A percentile compares a stretch with the other conserved stretches of the same genome.
Conservation (phyloP, 2,888 invertebrate species). For the Trilocha varians region DNA sequence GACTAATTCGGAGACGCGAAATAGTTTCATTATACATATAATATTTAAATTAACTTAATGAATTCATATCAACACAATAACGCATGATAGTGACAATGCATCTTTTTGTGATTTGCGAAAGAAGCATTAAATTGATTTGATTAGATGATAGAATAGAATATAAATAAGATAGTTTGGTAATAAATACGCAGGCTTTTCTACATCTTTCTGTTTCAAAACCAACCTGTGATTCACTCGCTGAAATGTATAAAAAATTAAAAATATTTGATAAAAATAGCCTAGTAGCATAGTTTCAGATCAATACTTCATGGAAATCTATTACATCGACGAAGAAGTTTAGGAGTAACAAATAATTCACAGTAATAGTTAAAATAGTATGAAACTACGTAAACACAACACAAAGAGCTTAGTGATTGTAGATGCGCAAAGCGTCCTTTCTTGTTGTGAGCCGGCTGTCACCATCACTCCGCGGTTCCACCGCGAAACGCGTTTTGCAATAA, state of each 20-base stretch:
- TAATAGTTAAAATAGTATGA: slow-evolving; percentile 16
- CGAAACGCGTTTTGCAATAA: slow-evolving; percentile 53
- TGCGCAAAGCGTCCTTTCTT: slow-evolving; percentile 48
- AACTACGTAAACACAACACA: slow-evolving; percentile 41
- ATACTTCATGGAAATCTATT: too few relatives aligned
- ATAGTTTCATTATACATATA: slow-evolving; percentile 35
- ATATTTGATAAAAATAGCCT: too few relatives aligned
- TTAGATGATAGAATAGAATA: too few relatives aligned
- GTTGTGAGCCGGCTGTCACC: slow-evolving; percentile 28
- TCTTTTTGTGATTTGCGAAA: not conserved
- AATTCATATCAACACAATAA: not conserved
- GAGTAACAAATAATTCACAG: too few relatives aligned
- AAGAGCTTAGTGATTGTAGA: slow-evolving; percentile 59
- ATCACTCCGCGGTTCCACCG: slow-evolving; percentile 12
- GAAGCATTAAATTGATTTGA: too few relatives aligned
- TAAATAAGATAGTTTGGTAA: too few relatives aligned
- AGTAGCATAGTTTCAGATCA: too few relatives aligned
- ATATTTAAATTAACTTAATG: not conserved
- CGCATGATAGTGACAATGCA: not conserved
- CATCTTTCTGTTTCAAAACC: too few relatives aligned
- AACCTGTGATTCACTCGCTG: too few relatives aligned
- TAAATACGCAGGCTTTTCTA: too few relatives aligned
- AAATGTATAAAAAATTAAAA: too few relatives aligned
- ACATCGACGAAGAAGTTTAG: too few relatives aligned
- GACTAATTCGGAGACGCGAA: slow-evolving; percentile 55